Conservation (phyloP, 2,113 vertebrate genomes). For the Zosterops pallidus region DNA sequence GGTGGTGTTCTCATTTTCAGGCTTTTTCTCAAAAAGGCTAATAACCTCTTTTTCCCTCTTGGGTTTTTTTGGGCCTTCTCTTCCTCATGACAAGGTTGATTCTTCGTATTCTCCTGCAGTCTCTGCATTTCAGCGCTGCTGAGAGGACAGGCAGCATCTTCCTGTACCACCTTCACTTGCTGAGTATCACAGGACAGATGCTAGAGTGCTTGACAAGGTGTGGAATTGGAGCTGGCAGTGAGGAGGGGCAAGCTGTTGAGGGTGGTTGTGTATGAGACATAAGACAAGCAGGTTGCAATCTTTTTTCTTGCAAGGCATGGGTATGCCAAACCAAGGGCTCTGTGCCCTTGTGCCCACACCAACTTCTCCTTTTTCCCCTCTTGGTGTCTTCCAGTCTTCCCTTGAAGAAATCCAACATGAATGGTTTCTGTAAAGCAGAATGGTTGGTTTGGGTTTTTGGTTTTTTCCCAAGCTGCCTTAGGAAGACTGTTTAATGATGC, state of each 20-base stretch:
- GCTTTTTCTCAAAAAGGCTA: background rate
- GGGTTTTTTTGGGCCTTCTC: background rate
- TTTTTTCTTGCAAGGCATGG: background rate
- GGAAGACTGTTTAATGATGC: background rate
- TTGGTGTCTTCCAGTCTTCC: background rate
- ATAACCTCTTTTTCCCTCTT: background rate
- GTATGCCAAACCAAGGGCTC: background rate
- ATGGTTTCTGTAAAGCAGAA: background rate
- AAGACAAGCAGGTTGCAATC: background rate
- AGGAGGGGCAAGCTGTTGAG: background rate
- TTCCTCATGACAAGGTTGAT: background rate
- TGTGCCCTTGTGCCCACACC: background rate
- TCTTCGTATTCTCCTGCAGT: background rate
- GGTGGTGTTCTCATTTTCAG: background rate
- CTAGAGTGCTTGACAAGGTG: background rate
- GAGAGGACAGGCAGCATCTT: background rate
- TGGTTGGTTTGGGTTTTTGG: fast-evolving
- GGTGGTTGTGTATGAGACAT: background rate
- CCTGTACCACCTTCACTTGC: fast-evolving
- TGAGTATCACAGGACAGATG: background rate
- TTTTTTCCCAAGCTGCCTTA: fast-evolving
- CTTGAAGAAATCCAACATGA: background rate
- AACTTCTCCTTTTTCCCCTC: background rate
- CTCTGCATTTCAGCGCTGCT: background rate
- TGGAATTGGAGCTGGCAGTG: background rate